Evolutionary conservation across 2,888 invertebrate species (phyloP), one percentile per base, ranked within the genome.

Genomic region (Drosophila meridiana): DNA sequence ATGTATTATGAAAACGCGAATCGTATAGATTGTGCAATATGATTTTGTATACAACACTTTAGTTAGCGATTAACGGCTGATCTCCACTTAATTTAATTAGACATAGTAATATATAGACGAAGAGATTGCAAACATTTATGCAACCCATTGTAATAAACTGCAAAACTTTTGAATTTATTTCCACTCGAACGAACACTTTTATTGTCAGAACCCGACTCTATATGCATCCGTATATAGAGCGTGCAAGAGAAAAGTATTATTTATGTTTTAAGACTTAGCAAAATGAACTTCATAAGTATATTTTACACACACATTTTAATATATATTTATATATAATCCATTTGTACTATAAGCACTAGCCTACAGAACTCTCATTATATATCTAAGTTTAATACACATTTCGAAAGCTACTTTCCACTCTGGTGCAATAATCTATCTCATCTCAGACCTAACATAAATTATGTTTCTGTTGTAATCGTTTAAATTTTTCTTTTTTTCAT

Each of bases 31-130:
- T 83, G 85, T 88, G 90, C 87, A 86, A 86, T 90, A 86, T 89
- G 57, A 82, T 78, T 74, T 80, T 80, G 56, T 88, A 86, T 78
- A 66, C 74, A 76, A 73, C 40, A 61, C 73, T 77, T 82, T 81
- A 80, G 58, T 81, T 77, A 76, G 80, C 81, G 79, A 76, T 78
- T 76, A 89, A 90, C 83, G 81, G 80, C 83, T 92, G 91, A 91
- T 91, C 91, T 91, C 91, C 83, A 87, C 73, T 90, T 89, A 84
- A 83, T 85, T 83, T 82, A 83, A 86, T 76, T 80, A 72, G 55
- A 79, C 68, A 71, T 81, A 82, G 55, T 40, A 34, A 68, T 50
- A 64, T 56, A 65, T 64, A 67, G 71, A 80, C 62, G 42, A 67
- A 57, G 52, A 13, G 42, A 66, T 56, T 71, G 48, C 48, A 60